A percentile compares a stretch with the other conserved stretches of the same genome.
Conservation (phyloP, 2,113 vertebrate species). For the Grammatotria lemairii region DNA sequence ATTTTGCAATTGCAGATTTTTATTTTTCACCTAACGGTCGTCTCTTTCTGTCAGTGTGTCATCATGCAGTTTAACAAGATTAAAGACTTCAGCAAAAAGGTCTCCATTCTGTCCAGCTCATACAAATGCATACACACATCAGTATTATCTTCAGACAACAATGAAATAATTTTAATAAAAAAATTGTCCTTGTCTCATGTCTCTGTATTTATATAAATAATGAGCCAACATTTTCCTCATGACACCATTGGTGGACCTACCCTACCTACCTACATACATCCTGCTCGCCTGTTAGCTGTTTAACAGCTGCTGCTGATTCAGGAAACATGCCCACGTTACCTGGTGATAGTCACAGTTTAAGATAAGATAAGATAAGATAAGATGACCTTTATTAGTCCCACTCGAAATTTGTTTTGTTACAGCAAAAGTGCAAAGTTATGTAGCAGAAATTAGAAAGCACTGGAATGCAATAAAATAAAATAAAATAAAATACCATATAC, state of each 20-base stretch:
- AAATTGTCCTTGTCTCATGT: neutral
- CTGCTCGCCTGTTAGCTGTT: neutral
- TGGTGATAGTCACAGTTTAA: neutral
- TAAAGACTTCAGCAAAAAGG: neutral
- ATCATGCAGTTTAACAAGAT: neutral
- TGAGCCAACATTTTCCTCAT: neutral
- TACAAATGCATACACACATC: neutral
- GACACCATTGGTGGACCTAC: neutral
- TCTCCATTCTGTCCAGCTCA: neutral
- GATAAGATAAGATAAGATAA: too few species aligned
- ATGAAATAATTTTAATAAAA: neutral
- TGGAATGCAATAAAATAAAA: too few species aligned
- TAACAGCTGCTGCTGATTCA: neutral
- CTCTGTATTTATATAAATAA: neutral
- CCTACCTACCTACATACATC: neutral
- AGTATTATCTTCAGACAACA: neutral
- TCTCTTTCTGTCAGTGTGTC: neutral
- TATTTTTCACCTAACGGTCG: neutral
- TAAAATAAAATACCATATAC: too few species aligned
- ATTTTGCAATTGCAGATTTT: neutral
- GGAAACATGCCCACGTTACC: neutral
- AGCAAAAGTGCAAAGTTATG: too few species aligned
- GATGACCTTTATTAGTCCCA: too few species aligned
- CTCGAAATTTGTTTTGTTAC: too few species aligned
- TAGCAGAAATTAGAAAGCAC: too few species aligned